A percentile compares a stretch with the other conserved stretches of the same genome.
Evolutionary conservation across 2,888 invertebrate genomes (phyloP).

Genomic region (Andrena camellia): DNA sequence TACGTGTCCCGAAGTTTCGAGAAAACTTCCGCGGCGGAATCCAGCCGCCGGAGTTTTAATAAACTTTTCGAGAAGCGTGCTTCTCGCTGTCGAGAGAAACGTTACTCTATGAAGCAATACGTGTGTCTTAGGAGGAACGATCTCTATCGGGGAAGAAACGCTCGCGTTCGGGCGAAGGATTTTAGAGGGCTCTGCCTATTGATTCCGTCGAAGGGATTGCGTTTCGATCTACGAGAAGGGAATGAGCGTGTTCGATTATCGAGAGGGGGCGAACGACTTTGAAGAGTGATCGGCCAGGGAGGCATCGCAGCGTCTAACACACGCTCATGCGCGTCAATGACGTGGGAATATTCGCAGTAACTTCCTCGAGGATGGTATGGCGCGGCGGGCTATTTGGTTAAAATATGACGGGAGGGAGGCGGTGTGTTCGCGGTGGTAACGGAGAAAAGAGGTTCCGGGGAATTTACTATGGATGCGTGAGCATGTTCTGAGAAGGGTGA

Average conservation of each 20-base stretch:
- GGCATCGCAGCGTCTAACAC: neutral
- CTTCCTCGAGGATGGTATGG: neutral
- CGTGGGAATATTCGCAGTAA: neutral
- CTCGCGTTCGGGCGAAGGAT: neutral
- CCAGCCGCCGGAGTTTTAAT: conserved; percentile 50
- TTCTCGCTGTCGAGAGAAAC: conserved; percentile 23
- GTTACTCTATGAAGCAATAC: conserved; percentile 29
- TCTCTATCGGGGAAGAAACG: neutral
- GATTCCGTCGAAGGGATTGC: neutral
- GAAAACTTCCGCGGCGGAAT: conserved; percentile 44
- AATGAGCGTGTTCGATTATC: neutral
- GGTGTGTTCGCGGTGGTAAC: neutral
- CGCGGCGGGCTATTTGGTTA: neutral
- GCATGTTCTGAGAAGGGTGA: conserved; percentile 11
- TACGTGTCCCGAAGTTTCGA: conserved; percentile 50
- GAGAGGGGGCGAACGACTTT: neutral
- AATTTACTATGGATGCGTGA: conserved; percentile 15
- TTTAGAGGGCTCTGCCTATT: neutral
- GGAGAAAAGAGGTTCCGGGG: conserved; percentile 1
- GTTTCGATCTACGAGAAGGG: conserved; percentile 19
- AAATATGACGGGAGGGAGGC: conserved; percentile 1
- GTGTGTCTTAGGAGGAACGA: conserved; percentile 17
- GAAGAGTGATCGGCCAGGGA: neutral
- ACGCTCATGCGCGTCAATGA: neutral
- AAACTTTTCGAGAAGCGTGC: conserved; percentile 47